Evolutionary conservation across 2,888 invertebrate genomes (phyloP), one percentile per base, ranked within the genome.

Genomic region (Lithophane ornitopus): DNA sequence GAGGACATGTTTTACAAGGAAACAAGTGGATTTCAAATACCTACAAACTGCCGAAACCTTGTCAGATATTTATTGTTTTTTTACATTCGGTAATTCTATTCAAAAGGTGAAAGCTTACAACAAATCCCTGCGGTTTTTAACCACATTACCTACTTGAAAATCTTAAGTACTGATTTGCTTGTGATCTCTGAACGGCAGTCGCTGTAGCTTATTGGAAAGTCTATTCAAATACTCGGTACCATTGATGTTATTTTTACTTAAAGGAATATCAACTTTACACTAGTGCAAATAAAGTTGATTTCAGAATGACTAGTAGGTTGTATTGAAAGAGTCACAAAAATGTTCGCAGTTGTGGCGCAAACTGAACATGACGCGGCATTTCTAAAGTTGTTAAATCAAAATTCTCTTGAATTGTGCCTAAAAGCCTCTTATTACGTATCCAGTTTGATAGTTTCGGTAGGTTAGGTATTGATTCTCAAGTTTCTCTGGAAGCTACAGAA

Each of bases 111-210:
- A 56, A 63, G 63, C 41, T 78, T 62, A 46, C 16, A 69, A 54
- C 28, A 62, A 68, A 77, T 78, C 16, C n/a, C 39, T 56, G 61
- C 46, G 46, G 77, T 77, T 77, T 59, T 19, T 39, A 69, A 61
- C 14, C 6, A 76, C 52, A 71, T 52, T 59, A 34, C 16, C 11
- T 56, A 22, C 9, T 39, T 78, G 61, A n/a, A 70, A 41, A 56
- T 62, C 28, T 46, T 9, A 16, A 54, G 52, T 52, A 34, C 12
- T 12, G 41, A 70, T 56, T 63, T 41, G 19, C 19, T 71, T 41
- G 14, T 63, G 28, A 63, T 49, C 49, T 63, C 26, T 14, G n/a
- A 78, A 56, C 54, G 54, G n/a, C 46, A 61, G 46, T 39, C 44
- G 39, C 44, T 62, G 34, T 56, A 62, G 39, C 52, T 54, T 67